Evolutionary conservation across 2,888 invertebrate genomes (phyloP), one percentile per base, ranked within the genome.

Genomic region (Branchellion lobata): DNA sequence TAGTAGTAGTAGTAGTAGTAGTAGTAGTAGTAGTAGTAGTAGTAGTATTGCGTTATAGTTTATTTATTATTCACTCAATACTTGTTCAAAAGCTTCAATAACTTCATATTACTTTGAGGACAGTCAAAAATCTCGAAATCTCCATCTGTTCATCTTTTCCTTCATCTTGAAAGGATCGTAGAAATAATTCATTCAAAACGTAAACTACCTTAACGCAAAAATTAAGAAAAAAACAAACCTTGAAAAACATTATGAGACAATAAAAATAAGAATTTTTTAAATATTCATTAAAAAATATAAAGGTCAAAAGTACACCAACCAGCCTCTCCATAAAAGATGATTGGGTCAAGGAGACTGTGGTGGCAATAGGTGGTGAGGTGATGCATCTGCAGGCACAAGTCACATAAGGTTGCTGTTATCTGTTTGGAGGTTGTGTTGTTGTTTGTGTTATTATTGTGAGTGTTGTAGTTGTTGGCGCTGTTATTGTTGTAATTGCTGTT

Each of bases 71-170:
- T 5, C 65, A 65, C 65, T 29, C 8, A 3, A 27, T 21, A 27
- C 24, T 5, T n/a, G 21, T n/a, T n/a, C n/a, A n/a, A n/a, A n/a
- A n/a, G n/a, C n/a, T n/a, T n/a, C n/a, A n/a, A n/a, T n/a, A n/a
- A n/a, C n/a, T n/a, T n/a, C n/a, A n/a, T n/a, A n/a, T n/a, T 21
- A 57, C 61, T n/a, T 57, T 57, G 61, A 57, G 24, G 21, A 57
- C 21, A n/a, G 61, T 5, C 5, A 57, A n/a, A n/a, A 57, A 57
- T n/a, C 61, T 57, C 61, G 61, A 57, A 3, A 57, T 5, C 61
- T 57, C n/a, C 61, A 57, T 57, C 61, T 57, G 61, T n/a, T 57
- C 61, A 57, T 57, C 61, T n/a, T 57, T n/a, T n/a, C 21, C 24
- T n/a, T 57, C 61, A 57, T 24, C 61, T 57, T 8, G n/a, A 14